Evolutionary conservation across 2,113 vertebrate species (phyloP).

Genomic region (Oreocharis arfaki): DNA sequence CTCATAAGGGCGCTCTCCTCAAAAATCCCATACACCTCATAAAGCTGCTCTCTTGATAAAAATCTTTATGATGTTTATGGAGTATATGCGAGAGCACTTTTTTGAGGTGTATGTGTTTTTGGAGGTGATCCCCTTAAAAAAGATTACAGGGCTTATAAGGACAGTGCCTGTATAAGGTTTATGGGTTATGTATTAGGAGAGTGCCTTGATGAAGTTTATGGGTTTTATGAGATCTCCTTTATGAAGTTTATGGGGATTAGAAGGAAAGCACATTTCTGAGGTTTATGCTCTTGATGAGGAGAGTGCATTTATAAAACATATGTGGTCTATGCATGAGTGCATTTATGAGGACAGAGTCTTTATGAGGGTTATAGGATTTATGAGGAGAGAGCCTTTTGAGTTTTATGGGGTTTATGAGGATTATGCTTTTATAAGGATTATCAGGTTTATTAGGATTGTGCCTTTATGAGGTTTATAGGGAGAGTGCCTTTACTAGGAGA

Average conservation of each 20-base stretch:
- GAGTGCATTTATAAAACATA: background rate
- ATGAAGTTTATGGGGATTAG: background rate
- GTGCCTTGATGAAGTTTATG: background rate
- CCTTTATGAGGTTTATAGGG: background rate
- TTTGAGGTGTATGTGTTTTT: background rate
- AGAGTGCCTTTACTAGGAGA: background rate
- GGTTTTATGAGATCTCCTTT: background rate
- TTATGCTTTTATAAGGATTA: background rate
- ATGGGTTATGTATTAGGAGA: background rate
- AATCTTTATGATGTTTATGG: background rate
- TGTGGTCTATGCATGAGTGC: background rate
- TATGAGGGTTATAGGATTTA: background rate
- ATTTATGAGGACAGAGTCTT: background rate
- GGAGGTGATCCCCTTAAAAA: background rate
- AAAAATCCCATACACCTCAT: background rate
- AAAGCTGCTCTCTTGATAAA: background rate
- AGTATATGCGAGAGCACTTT: background rate
- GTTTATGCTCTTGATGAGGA: background rate
- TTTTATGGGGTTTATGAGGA: background rate
- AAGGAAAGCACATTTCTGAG: background rate
- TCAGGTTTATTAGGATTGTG: background rate
- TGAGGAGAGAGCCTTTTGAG: background rate
- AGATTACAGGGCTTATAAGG: background rate
- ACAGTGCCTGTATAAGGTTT: accelerated
- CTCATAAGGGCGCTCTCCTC: background rate